A percentile compares a stretch with the other conserved stretches of the same genome.
Evolutionary conservation across 2,888 invertebrate species (phyloP).

Genomic region (Volucella inanis): DNA sequence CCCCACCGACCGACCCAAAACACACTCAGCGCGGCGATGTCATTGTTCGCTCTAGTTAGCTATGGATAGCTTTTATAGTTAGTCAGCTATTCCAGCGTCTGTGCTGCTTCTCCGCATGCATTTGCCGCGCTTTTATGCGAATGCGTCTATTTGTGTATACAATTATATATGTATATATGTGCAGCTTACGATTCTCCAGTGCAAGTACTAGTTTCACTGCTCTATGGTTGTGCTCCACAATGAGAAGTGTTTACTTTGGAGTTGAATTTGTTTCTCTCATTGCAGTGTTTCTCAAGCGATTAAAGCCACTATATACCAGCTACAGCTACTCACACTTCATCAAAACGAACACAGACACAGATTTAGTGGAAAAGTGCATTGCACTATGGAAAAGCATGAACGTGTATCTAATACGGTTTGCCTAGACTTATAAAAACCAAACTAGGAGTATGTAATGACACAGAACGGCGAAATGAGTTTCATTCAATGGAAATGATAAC

Average conservation of each 20-base stretch:
- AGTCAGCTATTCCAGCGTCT: slow-evolving; percentile 36
- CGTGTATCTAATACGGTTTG: slow-evolving; percentile 33
- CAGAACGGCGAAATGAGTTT: slow-evolving; percentile 53
- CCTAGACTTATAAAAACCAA: slow-evolving; percentile 58
- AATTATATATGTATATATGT: slow-evolving; percentile 40
- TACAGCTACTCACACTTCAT: slow-evolving; percentile 12
- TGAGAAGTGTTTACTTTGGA: slow-evolving; percentile 58
- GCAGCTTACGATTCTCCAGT: slow-evolving; percentile 9
- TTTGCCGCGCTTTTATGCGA: slow-evolving; percentile 56
- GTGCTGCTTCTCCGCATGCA: slow-evolving; percentile 16
- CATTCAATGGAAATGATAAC: slow-evolving; percentile 44
- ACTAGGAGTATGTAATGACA: slow-evolving; percentile 56
- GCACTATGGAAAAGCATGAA: slow-evolving; percentile 59
- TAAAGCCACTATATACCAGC: slow-evolving; percentile 62
- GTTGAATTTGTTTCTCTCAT: slow-evolving; percentile 57
- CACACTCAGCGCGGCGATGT: slow-evolving; percentile 66
- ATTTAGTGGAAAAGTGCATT: slow-evolving; percentile 65
- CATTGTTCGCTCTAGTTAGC: slow-evolving; percentile 74
- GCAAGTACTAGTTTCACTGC: slow-evolving; percentile 5
- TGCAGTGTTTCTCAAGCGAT: slow-evolving; percentile 69
- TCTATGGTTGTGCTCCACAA: slow-evolving; percentile 1
- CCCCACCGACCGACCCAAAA: slow-evolving; percentile 57
- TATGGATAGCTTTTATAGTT: no score
- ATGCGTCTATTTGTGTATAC: slow-evolving; percentile 52
- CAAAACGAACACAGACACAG: not conserved